A percentile compares a stretch with the other conserved stretches of the same genome.
phyloP scores from a whole-genome alignment of 2,888 invertebrate species.

The Drosophila fungiperda region DNA sequence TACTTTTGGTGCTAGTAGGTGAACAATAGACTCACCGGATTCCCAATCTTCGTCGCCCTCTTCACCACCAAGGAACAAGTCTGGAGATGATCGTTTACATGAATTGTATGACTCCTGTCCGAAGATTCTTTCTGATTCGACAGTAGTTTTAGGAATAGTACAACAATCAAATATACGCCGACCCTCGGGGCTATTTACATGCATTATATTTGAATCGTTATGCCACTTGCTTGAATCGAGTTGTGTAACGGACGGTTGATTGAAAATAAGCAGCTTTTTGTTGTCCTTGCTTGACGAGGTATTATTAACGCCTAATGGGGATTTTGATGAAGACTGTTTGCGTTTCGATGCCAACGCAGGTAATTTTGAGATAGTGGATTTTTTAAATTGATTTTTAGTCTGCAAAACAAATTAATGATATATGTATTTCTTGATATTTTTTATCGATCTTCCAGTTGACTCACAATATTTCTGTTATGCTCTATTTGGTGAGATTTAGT shows the following conservation, averaged over 20 bases:
- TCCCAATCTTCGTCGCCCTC: slow-evolving; percentile 85
- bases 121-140: slow-evolving; percentile 67
- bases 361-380: slow-evolving; percentile 70
- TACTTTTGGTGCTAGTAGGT: slow-evolving; percentile 63
- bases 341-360: slow-evolving; percentile 70
- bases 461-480: slow-evolving; percentile 68
- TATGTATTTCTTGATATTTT: slow-evolving; percentile 7
- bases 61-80: slow-evolving; percentile 58
- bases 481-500: slow-evolving; percentile 68
- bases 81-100: slow-evolving; percentile 67
- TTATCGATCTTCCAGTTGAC: slow-evolving; percentile 12
- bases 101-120: slow-evolving; percentile 81
- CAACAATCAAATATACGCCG: slow-evolving; percentile 70
- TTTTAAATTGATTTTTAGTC: slow-evolving; percentile 73
- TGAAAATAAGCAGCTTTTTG: slow-evolving; percentile 70
- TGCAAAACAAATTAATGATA: slow-evolving; percentile 26
- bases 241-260: slow-evolving; percentile 70
- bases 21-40: slow-evolving; percentile 84
- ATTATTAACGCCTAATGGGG: slow-evolving; percentile 58
- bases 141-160: slow-evolving; percentile 68
- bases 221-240: slow-evolving; percentile 63
- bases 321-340: slow-evolving; percentile 68
- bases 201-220: slow-evolving; percentile 63
- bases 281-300: slow-evolving; percentile 66
- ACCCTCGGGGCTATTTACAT: slow-evolving; percentile 63